These are phyloP conservation scores for Pammene fasciana DNA, from an alignment of 2,888 invertebrate genomes.

Conservation along the genomic window DNA sequence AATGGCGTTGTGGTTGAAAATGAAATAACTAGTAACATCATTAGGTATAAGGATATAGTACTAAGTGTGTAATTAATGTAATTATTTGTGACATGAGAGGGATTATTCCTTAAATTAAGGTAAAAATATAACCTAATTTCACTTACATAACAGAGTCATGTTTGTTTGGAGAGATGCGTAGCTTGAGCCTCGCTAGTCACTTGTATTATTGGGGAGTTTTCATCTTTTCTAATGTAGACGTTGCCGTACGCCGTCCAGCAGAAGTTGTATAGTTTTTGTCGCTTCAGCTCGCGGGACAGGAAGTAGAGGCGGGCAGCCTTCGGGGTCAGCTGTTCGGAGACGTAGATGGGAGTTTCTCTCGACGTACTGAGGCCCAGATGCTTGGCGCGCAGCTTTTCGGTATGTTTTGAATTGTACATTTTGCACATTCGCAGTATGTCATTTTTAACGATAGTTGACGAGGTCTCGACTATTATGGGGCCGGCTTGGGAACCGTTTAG, in stretches of 20 bases:
- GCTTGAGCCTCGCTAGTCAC: constrained; percentile 2
- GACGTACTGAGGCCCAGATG: neutral
- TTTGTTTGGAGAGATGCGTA: neutral
- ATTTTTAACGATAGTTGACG: constrained; percentile 5
- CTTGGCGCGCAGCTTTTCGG: constrained; percentile 5
- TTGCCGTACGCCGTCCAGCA: constrained; percentile 17
- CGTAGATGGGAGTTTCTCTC: constrained; percentile 7
- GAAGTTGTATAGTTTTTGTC: neutral
- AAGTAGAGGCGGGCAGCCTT: constrained; percentile 9
- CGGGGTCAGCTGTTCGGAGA: constrained; percentile 6
- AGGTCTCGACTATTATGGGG: constrained; percentile 9
- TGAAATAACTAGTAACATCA: no score
- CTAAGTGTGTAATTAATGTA: no score
- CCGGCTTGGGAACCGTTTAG: neutral
- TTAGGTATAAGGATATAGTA: no score
- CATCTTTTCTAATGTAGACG: constrained; percentile 8
- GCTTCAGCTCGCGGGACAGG: constrained; percentile 11
- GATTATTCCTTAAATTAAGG: no score
- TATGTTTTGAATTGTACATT: neutral
- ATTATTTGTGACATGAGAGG: no score
- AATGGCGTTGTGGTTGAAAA: no score
- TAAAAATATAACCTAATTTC: no score
- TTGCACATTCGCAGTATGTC: constrained; percentile 13
- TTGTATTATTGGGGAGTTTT: neutral
- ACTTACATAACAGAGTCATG: constrained; percentile 1